Conservation (phyloP, 2,797 vertebrate species). For the Sebastes steindachneri region DNA sequence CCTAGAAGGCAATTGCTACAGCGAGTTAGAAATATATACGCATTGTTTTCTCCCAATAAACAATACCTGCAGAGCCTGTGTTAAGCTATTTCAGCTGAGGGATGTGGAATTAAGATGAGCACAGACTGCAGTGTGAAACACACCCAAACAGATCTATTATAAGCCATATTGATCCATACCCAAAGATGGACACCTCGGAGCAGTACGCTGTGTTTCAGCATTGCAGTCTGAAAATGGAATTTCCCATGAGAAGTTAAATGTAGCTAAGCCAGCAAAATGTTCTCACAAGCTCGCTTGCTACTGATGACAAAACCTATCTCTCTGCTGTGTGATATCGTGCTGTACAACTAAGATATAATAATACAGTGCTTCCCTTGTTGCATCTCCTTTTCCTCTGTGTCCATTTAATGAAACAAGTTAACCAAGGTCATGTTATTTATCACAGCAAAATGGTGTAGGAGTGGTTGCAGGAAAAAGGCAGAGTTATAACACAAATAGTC, state of each 20-base stretch:
- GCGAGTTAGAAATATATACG: conserved; percentile 14
- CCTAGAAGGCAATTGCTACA: conserved; percentile 12
- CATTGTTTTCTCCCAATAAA: conserved; percentile 43
- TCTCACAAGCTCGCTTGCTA: conserved; percentile 20
- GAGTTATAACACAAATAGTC: conserved; percentile 5
- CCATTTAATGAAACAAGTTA: conserved; percentile 46
- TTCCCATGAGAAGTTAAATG: conserved; percentile 64
- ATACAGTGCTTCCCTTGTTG: background rate
- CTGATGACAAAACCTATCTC: conserved; percentile 38
- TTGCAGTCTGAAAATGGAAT: conserved; percentile 63
- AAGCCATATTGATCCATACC: conserved; percentile 68
- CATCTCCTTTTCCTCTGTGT: conserved; percentile 15
- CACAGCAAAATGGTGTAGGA: conserved; percentile 4
- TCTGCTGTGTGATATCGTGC: conserved; percentile 10
- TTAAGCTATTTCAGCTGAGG: conserved; percentile 52
- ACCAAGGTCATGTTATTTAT: conserved; percentile 48
- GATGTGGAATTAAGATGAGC: conserved; percentile 53
- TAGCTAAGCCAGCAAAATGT: conserved; percentile 56
- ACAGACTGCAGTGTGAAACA: conserved; percentile 53
- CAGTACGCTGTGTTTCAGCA: conserved; percentile 55
- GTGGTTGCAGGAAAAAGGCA: conserved; percentile 6
- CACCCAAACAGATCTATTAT: conserved; percentile 73
- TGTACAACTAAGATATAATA: background rate
- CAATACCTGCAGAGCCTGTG: conserved; percentile 27
- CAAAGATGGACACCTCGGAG: conserved; percentile 61